Base-by-base conservation (phyloP, 2,113 vertebrate species). In the Arothron firmamentum region DNA sequence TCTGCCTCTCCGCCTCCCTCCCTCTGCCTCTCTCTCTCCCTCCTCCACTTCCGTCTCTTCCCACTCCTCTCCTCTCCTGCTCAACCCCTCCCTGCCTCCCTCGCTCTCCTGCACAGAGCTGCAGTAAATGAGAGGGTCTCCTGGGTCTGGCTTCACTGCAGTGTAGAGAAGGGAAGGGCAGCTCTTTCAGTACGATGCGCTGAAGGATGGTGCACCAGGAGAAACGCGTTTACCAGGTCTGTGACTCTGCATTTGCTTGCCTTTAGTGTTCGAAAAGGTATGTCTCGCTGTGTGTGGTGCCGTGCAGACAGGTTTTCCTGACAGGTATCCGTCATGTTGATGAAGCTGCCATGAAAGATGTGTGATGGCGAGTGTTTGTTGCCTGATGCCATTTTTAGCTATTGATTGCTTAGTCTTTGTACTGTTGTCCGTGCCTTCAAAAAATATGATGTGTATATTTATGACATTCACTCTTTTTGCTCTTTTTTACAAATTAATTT, bases 131-230 rank as follows among this genome's bases (percentile, higher is more conserved):
- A 71, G 78, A 70, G 84, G 72, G 81, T 90, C 88, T 90, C 88
- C 85, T 70, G 89, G 84, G 87, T 88, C 76, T 82, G 56, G 83
- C 85, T 86, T 80, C 86, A 90, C 87, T 90, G 90, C 90, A 89
- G 90, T 87, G 80, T 75, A 84, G 79, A 84, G 70, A 84, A 88
- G 77, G 74, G 84, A 77, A 81, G 87, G 80, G 70, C 78, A 65
- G 63, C 85, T 82, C 81, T 70, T 77, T 59, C 65, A 82, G 70
- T 88, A 77, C 75, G 42, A 89, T 90, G 89, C 72, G 57, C 66
- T 90, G 86, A 90, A 90, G 79, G 84, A 91, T 91, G 90, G 90
- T 91, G 70, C 90, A 91, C 77, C 89, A 90, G 76, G 90, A 91
- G 77, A 91, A 91, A 90, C 90, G 87, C 62, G 55, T 90, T 85